These are phyloP conservation scores for Elephas maximus DNA, from an alignment of 2,113 vertebrate species.

Conservation along the genomic window DNA sequence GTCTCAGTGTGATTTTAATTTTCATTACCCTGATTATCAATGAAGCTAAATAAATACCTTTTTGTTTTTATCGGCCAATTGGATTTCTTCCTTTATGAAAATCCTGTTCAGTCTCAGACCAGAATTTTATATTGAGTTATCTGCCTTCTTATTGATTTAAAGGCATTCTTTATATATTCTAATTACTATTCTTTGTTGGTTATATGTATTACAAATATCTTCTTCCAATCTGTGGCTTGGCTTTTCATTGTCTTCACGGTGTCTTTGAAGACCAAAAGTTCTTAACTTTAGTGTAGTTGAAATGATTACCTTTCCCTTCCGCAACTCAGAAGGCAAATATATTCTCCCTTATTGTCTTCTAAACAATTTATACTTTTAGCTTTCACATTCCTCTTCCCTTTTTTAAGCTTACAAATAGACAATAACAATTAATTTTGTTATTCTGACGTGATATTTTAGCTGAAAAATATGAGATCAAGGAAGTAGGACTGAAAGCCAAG, in stretches of 20 bases:
- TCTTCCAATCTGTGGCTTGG: neutral
- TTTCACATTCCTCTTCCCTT: neutral
- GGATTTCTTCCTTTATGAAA: neutral
- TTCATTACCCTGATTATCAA: neutral
- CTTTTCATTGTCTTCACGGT: neutral
- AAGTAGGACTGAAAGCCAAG: neutral
- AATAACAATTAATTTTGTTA: neutral
- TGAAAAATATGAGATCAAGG: neutral
- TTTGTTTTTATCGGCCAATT: neutral
- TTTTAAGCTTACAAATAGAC: slow-evolving; percentile 54
- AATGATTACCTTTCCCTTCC: neutral
- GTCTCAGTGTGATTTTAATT: neutral
- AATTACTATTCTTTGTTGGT: slow-evolving; percentile 4
- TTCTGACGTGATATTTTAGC: slow-evolving; percentile 16
- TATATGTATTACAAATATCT: slow-evolving; percentile 14
- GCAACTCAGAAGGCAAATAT: slow-evolving; percentile 41
- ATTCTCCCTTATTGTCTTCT: neutral
- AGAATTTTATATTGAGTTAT: neutral
- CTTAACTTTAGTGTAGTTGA: slow-evolving; percentile 27
- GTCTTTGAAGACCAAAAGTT: slow-evolving; percentile 8
- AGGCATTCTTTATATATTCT: slow-evolving; percentile 15
- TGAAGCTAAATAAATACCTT: neutral
- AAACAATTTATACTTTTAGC: slow-evolving; percentile 1
- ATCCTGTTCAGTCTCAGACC: neutral
- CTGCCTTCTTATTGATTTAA: neutral